phyloP scores from a whole-genome alignment of 2,113 vertebrate genomes.

The Ctenodactylus gundi region DNA sequence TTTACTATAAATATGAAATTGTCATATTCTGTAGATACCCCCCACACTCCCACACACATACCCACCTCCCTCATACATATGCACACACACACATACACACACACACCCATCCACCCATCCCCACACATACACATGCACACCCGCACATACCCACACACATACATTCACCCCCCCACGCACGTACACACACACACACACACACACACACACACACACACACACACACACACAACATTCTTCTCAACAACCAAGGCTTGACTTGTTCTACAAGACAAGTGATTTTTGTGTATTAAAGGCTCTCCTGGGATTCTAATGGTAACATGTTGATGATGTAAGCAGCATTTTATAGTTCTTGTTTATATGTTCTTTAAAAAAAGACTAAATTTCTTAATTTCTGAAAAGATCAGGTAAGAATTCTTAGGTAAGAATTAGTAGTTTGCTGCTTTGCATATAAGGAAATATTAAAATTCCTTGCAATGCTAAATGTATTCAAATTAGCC shows the following conservation, averaged over 20 bases:
- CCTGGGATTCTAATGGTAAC: constrained; percentile 56
- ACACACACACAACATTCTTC: constrained; percentile 3
- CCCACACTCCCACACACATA: not conserved
- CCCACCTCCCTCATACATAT: too few species aligned
- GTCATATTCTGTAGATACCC: not conserved
- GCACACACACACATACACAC: not conserved
- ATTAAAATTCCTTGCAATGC: constrained; percentile 68
- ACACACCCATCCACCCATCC: constrained; percentile 13
- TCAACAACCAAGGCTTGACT: constrained; percentile 43
- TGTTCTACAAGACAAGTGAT: constrained; percentile 43
- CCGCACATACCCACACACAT: not conserved
- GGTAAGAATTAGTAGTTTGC: constrained; percentile 54
- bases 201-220: not conserved
- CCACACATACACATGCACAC: not conserved
- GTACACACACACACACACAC: not conserved
- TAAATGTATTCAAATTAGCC: constrained; percentile 72
- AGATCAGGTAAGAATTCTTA: constrained; percentile 52
- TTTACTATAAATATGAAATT: not conserved
- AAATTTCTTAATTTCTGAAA: constrained; percentile 72
- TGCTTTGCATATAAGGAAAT: constrained; percentile 61
- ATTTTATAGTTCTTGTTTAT: constrained; percentile 71
- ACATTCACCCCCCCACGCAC: not conserved
- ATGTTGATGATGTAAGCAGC: constrained; percentile 70
- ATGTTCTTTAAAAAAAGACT: constrained; percentile 57
- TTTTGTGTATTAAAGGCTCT: constrained; percentile 54